phyloP scores from a whole-genome alignment of 2,113 vertebrate genomes.

The Chlorodrepanis virens region DNA sequence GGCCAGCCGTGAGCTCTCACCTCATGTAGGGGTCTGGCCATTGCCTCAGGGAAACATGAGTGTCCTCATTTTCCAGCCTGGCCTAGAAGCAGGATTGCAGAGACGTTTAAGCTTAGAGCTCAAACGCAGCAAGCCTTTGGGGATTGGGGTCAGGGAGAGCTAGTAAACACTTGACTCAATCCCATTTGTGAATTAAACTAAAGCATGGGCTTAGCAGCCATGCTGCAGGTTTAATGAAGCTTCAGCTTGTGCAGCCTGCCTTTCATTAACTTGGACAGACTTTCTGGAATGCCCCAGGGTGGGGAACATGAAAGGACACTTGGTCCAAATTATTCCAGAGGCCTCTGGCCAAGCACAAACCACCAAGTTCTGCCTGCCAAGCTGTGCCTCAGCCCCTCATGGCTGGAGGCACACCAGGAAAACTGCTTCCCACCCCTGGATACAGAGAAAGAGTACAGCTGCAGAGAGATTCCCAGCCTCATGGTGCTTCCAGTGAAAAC shows the following conservation, averaged over 20 bases:
- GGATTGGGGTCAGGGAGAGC: conserved; percentile 11
- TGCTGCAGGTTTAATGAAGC: neutral
- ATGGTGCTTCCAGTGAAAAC: neutral
- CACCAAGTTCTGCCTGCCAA: accelerated
- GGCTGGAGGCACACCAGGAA: neutral
- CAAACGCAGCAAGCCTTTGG: accelerated
- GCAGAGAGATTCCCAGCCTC: neutral
- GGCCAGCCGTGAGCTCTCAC: accelerated
- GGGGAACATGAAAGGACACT: neutral
- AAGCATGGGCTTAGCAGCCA: neutral
- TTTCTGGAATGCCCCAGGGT: neutral
- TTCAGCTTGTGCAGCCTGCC: neutral
- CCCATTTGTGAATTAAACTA: conserved; percentile 18
- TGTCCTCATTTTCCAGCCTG: neutral
- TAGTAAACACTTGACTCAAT: neutral
- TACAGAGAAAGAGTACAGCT: neutral
- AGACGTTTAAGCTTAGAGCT: neutral
- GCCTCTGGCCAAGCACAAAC: neutral
- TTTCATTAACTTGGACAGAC: neutral
- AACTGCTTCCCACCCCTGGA: neutral
- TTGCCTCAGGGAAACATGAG: accelerated
- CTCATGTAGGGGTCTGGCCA: accelerated
- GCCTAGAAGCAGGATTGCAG: neutral
- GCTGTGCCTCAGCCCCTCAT: accelerated
- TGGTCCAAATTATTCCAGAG: accelerated